phyloP scores from a whole-genome alignment of 2,797 vertebrate species.

The Alca torda region DNA sequence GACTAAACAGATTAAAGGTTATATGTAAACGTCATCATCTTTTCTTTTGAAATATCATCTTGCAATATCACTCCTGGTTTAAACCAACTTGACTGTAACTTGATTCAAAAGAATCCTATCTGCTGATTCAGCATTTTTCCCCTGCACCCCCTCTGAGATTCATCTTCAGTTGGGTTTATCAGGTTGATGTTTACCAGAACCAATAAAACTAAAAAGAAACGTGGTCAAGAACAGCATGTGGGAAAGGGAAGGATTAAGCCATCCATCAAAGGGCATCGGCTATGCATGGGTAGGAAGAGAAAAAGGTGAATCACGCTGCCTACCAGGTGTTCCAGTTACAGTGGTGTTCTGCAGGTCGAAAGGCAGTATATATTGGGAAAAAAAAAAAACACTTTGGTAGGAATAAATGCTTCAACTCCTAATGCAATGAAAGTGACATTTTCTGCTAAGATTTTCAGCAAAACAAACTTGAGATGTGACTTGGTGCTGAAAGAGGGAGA shows the following conservation, averaged over 20 bases:
- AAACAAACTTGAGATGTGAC: neutral
- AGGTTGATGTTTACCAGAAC: neutral
- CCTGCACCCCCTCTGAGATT: neutral
- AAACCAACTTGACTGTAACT: neutral
- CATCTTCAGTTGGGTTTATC: neutral
- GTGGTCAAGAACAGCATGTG: neutral
- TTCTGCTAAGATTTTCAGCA: neutral
- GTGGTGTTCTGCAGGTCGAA: neutral
- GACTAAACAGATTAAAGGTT: neutral
- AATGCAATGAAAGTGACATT: neutral
- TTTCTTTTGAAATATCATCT: neutral
- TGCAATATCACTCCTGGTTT: neutral
- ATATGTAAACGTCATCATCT: neutral
- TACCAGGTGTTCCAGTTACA: neutral
- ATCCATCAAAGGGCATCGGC: neutral
- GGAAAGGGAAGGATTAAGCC: neutral
- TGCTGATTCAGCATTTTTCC: neutral
- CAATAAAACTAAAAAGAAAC: neutral
- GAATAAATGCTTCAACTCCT: neutral
- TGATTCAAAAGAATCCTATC: neutral
- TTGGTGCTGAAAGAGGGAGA: neutral
- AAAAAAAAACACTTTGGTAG: neutral
- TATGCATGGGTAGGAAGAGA: neutral
- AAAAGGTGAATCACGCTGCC: rapidly evolving
- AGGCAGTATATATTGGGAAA: neutral